phyloP scores from a whole-genome alignment of 2,113 vertebrate species.

The Naja naja region DNA sequence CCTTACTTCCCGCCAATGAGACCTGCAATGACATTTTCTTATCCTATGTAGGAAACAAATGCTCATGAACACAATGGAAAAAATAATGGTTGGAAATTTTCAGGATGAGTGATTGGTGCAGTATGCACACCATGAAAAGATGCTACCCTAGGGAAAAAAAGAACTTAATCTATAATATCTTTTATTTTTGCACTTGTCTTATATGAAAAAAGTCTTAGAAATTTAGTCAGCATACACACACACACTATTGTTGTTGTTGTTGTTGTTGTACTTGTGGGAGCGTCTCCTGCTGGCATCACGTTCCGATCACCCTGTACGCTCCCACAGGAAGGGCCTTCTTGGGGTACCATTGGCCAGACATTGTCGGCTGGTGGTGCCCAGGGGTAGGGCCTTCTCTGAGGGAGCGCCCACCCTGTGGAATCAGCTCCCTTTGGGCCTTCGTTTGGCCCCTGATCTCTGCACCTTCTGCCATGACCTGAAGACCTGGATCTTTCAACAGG shows the following conservation, averaged over 20 bases:
- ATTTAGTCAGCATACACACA: not conserved
- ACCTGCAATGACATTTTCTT: not conserved
- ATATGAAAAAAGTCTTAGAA: not conserved
- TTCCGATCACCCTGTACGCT: too few relatives aligned
- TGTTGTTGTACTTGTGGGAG: too few relatives aligned
- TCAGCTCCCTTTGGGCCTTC: too few relatives aligned
- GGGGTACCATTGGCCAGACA: too few relatives aligned
- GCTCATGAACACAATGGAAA: accelerated
- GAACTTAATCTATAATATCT: not conserved
- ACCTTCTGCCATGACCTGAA: too few relatives aligned
- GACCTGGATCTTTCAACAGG: too few relatives aligned
- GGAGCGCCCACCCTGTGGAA: too few relatives aligned
- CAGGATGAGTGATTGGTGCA: conserved; percentile 14
- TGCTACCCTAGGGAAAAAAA: conserved; percentile 12
- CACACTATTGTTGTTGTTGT: not conserved
- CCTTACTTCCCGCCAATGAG: not conserved
- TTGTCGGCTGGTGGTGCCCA: too few relatives aligned
- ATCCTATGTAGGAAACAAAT: not conserved
- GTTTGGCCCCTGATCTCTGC: too few relatives aligned
- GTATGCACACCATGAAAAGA: conserved; percentile 44
- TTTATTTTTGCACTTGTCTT: conserved; percentile 19
- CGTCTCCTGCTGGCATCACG: too few relatives aligned
- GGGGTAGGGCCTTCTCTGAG: too few relatives aligned
- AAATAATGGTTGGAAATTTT: conserved; percentile 23
- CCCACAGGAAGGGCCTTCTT: too few relatives aligned